Percentiles rank a stretch among this genome's conserved stretches.
Evolutionary conservation across 2,888 invertebrate genomes (phyloP).

Genomic region (Eristalinus sepulchralis): DNA sequence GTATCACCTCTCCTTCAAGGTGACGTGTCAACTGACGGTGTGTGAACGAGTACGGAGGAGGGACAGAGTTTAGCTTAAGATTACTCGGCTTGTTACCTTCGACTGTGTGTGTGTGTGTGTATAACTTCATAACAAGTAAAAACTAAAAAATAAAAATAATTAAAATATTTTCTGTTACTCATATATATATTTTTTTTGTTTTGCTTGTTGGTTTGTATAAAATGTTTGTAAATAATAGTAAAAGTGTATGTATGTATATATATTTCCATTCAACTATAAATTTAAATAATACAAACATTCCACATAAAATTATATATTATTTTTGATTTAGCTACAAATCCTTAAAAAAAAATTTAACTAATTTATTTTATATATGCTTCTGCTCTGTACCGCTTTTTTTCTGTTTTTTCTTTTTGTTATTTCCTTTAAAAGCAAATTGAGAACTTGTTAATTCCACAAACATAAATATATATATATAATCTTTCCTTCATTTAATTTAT

Average conservation of each 20-base stretch:
- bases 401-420: not conserved
- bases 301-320: slow-evolving; percentile 23
- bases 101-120: slow-evolving; percentile 11
- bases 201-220: not conserved
- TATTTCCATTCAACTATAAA: slow-evolving; percentile 56
- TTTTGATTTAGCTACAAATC: slow-evolving; percentile 58
- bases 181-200: slow-evolving; percentile 14
- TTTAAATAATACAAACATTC: slow-evolving; percentile 64
- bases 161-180: slow-evolving; percentile 26
- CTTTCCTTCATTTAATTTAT: slow-evolving; percentile 19
- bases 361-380: slow-evolving; percentile 12
- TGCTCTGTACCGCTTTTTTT: too few relatives aligned
- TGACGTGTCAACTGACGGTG: not conserved
- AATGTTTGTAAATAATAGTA: slow-evolving; percentile 60
- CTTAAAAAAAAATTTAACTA: slow-evolving; percentile 56
- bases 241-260: slow-evolving; percentile 38
- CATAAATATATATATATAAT: slow-evolving; percentile 57
- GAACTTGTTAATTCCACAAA: slow-evolving; percentile 65
- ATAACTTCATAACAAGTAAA: slow-evolving; percentile 64
- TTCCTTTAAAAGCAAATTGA: slow-evolving; percentile 20
- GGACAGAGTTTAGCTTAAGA: not conserved
- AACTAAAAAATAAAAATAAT: slow-evolving; percentile 28
- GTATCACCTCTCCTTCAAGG: not conserved
- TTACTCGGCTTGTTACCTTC: slow-evolving; percentile 29
- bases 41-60: slow-evolving; percentile 7